These are phyloP conservation scores for Lymantria monacha DNA, from an alignment of 2,888 invertebrate species.

Conservation along the genomic window DNA sequence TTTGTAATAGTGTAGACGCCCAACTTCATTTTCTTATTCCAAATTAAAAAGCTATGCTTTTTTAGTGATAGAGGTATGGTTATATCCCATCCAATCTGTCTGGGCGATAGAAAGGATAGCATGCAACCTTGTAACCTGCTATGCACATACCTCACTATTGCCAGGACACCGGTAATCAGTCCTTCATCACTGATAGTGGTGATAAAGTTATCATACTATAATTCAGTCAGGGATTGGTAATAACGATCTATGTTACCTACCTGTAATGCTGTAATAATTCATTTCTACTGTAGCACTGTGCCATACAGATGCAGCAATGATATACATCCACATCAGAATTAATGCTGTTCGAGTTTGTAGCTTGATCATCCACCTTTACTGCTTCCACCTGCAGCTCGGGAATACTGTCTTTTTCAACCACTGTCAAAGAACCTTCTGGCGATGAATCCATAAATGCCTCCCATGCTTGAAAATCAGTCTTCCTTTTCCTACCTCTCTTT, in stretches of 20 bases:
- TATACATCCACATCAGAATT: slow-evolving; percentile 38
- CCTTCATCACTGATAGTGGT: too few relatives aligned
- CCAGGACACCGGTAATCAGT: too few relatives aligned
- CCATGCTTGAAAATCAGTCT: slow-evolving; percentile 42
- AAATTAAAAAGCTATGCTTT: too few relatives aligned
- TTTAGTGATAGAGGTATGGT: too few relatives aligned
- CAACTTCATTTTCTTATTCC: too few relatives aligned
- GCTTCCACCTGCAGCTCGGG: slow-evolving; percentile 12
- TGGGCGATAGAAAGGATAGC: too few relatives aligned
- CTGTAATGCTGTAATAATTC: slow-evolving; percentile 69
- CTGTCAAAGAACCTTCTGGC: slow-evolving; percentile 32
- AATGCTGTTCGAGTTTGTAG: slow-evolving; percentile 10
- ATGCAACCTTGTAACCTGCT: too few relatives aligned
- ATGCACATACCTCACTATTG: too few relatives aligned
- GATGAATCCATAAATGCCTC: slow-evolving; percentile 36
- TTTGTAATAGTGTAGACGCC: too few relatives aligned
- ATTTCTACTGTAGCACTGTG: slow-evolving; percentile 43
- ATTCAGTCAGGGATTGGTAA: too few relatives aligned
- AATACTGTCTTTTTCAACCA: slow-evolving; percentile 26
- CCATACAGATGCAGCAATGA: slow-evolving; percentile 69
- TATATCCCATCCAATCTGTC: too few relatives aligned
- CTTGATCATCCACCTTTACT: slow-evolving; percentile 33
- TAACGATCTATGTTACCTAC: slow-evolving; percentile 47
- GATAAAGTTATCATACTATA: too few relatives aligned
- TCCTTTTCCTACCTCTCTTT: slow-evolving; percentile 42